Conservation (phyloP, 2,797 vertebrate species). For the Knipowitschia caucasica region DNA sequence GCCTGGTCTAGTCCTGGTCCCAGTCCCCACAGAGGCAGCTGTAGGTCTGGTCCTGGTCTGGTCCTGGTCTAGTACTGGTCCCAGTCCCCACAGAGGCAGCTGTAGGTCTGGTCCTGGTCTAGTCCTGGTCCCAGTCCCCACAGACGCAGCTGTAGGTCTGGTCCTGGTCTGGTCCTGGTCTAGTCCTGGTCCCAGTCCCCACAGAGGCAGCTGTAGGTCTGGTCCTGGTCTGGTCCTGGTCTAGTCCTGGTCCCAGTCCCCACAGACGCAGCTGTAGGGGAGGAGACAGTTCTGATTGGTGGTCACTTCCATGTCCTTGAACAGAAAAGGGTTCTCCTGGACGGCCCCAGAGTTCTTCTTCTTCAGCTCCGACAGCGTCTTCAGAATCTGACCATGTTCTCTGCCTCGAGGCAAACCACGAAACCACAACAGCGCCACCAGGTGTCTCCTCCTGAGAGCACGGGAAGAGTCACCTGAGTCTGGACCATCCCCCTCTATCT, state of each 20-base stretch:
- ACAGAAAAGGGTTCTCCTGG: conserved; percentile 43
- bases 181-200: no score
- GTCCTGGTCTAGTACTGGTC: no score
- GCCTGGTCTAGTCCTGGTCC: no score
- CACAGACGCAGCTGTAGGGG: conserved; percentile 42
- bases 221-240: background rate
- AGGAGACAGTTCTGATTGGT: conserved; percentile 51
- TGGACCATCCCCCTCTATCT: background rate
- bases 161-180: no score
- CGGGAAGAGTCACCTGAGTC: background rate
- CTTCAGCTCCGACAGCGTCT: conserved; percentile 45
- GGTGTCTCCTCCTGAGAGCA: conserved; percentile 65
- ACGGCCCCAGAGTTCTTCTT: background rate
- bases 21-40: no score
- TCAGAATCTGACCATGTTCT: conserved; percentile 60
- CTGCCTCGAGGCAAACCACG: conserved; percentile 59
- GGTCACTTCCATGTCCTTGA: conserved; percentile 56
- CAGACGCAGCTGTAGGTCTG: no score
- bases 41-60: no score
- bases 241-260: conserved; percentile 16
- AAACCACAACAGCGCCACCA: conserved; percentile 71
- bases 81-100: no score
- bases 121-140: no score
- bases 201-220: no score
- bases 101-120: no score